Percentiles rank a stretch among this genome's conserved stretches.
Evolutionary conservation across 2,797 vertebrate species (phyloP).

Genomic region (Bradypodion ventrale): DNA sequence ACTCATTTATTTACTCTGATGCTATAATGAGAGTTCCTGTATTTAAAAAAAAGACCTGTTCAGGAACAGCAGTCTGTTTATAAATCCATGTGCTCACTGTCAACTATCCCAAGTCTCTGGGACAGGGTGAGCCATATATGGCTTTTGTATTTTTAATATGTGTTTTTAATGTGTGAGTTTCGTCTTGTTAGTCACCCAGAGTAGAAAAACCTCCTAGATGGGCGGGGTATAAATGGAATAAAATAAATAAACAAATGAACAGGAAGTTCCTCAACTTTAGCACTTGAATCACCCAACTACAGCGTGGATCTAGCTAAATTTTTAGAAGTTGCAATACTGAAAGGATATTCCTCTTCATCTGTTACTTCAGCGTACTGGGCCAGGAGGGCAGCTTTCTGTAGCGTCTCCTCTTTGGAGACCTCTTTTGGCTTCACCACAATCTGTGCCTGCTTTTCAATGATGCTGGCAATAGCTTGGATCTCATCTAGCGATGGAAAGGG

Average conservation of each 20-base stretch:
- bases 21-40: background rate
- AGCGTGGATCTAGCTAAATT: background rate
- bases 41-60: too few relatives aligned
- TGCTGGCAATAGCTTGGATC: constrained; percentile 89
- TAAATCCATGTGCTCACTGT: background rate
- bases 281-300: background rate
- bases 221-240: too few relatives aligned
- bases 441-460: constrained; percentile 98
- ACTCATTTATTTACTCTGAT: background rate
- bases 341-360: constrained; percentile 98
- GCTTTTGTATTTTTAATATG: too few relatives aligned
- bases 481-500: constrained; percentile 77
- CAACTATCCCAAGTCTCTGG: background rate
- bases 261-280: background rate
- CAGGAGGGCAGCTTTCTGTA: constrained; percentile 90
- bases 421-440: constrained; percentile 94
- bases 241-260: too few relatives aligned
- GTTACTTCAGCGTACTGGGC: constrained; percentile 95
- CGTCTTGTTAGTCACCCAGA: too few relatives aligned
- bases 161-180: too few relatives aligned
- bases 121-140: too few relatives aligned
- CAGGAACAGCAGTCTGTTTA: background rate
- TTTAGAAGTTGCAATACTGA: constrained; percentile 5
- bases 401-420: constrained; percentile 84
- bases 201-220: too few relatives aligned